Base-by-base conservation (phyloP, 2,888 invertebrate species). In the Metalampra italica region DNA sequence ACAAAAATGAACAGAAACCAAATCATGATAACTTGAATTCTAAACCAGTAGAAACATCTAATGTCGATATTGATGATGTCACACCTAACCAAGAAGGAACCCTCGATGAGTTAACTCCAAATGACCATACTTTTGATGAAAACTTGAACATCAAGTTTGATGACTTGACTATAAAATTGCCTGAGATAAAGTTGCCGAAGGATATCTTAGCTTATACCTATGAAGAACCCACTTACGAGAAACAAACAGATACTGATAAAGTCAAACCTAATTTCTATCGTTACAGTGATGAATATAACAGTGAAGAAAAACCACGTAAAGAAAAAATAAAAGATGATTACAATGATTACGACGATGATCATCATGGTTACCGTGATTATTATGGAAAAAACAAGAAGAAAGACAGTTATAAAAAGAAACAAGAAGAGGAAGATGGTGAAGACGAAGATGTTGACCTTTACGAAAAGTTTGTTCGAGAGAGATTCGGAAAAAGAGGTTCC, bases 141-240 rank as follows among this genome's bases (percentile, higher is more conserved):
- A 64, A 89, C 50, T 66, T 87, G 50, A 79, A 84, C 39, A 71
- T 82, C 14, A 84, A 86, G 61, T 87, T 89, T 52, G 81, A 78
- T 48, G 83, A 90, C 51, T 59, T 85, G 22, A 55, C 70, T n/a
- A 76, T 90, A 49, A 80, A 81, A 59, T 63, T 90, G 53, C 90
- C 90, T 4, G 89, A 88, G 65, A 89, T 90, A 52, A 82, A 82
- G 62, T 61, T 90, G 51, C 90, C 90, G 0, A 81, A 90, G n/a
- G 83, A 85, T 52, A 75, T 90, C 60, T 75, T 90, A 64, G 62
- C 75, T 38, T 84, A 78, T 52, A 59, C 75, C 1, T 69, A 73
- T 57, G 72, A 78, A 50, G 64, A 66, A 46, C 68, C 74, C 9
- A 55, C 64, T 4, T 69, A 69, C 50, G 57, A 61, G 62, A 41